These are phyloP conservation scores for Hololepta plana DNA, from an alignment of 2,888 invertebrate genomes.

Conservation along the genomic window DNA sequence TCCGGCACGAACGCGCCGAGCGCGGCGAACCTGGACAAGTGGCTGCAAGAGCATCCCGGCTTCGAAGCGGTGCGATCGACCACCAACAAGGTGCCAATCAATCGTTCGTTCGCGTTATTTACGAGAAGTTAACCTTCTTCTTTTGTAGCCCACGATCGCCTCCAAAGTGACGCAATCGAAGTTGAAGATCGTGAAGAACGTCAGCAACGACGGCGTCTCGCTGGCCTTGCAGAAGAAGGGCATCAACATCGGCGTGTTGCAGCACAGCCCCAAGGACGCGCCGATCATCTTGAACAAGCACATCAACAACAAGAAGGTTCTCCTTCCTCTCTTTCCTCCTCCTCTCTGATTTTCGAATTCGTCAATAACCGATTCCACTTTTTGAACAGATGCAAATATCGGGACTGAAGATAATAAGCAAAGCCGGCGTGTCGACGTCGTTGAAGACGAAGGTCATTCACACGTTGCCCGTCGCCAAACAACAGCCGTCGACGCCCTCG, in stretches of 20 bases:
- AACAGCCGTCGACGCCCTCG: constrained; percentile 11
- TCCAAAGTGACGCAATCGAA: constrained; percentile 21
- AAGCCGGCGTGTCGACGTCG: too few species aligned
- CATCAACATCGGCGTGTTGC: constrained; percentile 20
- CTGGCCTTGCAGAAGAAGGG: constrained; percentile 22
- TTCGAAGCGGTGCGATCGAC: constrained; percentile 64
- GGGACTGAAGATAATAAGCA: too few species aligned
- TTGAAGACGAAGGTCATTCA: constrained; percentile 24
- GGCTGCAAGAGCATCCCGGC: constrained; percentile 75
- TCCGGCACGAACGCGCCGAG: constrained; percentile 72
- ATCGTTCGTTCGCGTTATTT: too few species aligned
- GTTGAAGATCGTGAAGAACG: constrained; percentile 23
- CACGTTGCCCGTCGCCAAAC: constrained; percentile 15
- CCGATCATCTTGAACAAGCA: too few species aligned
- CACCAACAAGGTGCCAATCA: too few species aligned
- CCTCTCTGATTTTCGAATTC: too few species aligned
- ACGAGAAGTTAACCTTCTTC: too few species aligned
- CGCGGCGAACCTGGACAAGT: constrained; percentile 56
- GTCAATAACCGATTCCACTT: too few species aligned
- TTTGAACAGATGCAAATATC: too few species aligned
- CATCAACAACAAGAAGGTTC: constrained; percentile 6
- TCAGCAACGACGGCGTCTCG: constrained; percentile 21
- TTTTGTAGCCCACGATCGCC: too few species aligned
- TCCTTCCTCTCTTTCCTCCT: too few species aligned
- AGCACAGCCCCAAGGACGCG: constrained; percentile 18